Evolutionary conservation across 1,140 invertebrate genomes (phyloP).

Genomic region (Dolichoris vasculosae): DNA sequence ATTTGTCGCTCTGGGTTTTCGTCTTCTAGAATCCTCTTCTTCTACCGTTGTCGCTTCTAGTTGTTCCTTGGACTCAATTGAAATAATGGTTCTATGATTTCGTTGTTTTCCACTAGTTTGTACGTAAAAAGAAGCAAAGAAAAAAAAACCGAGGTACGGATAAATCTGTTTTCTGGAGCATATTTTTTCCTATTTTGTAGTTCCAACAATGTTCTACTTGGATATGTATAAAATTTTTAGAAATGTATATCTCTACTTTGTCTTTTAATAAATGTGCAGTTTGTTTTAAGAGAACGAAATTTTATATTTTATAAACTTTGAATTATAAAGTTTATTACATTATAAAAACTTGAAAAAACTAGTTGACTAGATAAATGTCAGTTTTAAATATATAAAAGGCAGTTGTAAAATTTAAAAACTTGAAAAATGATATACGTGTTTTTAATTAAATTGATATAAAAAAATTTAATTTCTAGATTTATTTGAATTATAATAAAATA

Average conservation of each 20-base stretch:
- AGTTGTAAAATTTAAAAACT: too few relatives aligned
- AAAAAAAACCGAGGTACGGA: not conserved
- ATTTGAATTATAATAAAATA: too few relatives aligned
- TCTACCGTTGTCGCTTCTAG: not conserved
- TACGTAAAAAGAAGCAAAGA: not conserved
- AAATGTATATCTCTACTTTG: not conserved
- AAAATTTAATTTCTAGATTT: too few relatives aligned
- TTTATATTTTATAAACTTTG: not conserved
- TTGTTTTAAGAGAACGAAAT: not conserved
- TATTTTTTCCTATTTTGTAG: not conserved
- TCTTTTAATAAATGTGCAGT: not conserved
- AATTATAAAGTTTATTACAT: not conserved
- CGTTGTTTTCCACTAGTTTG: not conserved
- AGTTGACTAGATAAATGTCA: not conserved
- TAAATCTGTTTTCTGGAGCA: not conserved
- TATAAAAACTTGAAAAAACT: not conserved
- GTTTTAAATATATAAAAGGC: not conserved
- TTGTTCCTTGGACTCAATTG: not conserved
- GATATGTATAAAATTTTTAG: slow-evolving; percentile 15
- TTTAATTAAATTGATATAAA: too few relatives aligned
- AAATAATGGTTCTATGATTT: not conserved
- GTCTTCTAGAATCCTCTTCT: not conserved
- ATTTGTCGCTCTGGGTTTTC: slow-evolving; percentile 16
- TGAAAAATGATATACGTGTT: too few relatives aligned
- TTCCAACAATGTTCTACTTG: not conserved